Base-by-base conservation (phyloP, 2,888 invertebrate species). In the Hypena proboscidalis region DNA sequence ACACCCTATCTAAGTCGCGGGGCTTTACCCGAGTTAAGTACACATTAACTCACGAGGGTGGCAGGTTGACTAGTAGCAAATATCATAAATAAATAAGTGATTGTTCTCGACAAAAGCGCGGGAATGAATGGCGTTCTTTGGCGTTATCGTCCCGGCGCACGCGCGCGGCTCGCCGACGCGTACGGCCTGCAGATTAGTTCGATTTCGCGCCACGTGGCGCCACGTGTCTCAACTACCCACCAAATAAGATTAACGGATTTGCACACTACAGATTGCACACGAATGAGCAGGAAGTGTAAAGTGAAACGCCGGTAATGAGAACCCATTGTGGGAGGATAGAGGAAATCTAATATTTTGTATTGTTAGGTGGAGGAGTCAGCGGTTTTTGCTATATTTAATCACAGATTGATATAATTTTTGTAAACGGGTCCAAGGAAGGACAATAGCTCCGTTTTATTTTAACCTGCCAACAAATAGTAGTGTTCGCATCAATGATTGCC, bases 221-320 rank as follows among this genome's bases (percentile, higher is more conserved):
- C 89, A 85, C 90, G 90, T 89, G 64, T 59, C 45, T 50, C 58
- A 68, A 73, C 79, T 83, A 82, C 85, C 85, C 86, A 77, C 85
- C 77, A 85, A 89, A 90, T 85, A 80, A 90, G 90, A 90, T 90
- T 90, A 90, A 83, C 88, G 88, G 90, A 90, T 90, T 90, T 90
- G 85, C 86, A 84, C 88, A 89, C 90, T 90, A 89, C 90, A 89
- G 88, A 90, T 90, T 90, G 90, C 87, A 90, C 90, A 88, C 85
- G 85, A 90, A 88, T 88, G 76, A 74, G 76, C 88, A 86, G 90
- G 90, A 90, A 89, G 90, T 90, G 90, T 87, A 88, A 90, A 90
- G 88, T 90, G 90, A 90, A 90, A 89, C 88, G 80, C 70, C 76
- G 81, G 85, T 88, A 88, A 89, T 87, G 85, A 88, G 83, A 80